These are phyloP conservation scores for Cervus canadensis DNA, from an alignment of 2,113 vertebrate species.

Conservation along the genomic window DNA sequence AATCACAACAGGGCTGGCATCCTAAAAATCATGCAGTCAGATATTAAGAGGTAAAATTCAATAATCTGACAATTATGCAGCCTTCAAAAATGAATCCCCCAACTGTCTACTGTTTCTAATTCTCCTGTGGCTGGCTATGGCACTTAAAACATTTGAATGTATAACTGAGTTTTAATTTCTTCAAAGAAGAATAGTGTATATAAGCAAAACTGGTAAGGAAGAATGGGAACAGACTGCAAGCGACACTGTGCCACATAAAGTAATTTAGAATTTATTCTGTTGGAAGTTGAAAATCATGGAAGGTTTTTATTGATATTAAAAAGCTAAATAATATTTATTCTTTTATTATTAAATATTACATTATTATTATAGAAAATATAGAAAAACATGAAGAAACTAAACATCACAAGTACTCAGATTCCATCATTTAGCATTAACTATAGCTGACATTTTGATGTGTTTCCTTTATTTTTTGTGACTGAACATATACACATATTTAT, in stretches of 20 bases:
- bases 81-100: not conserved
- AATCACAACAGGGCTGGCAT: conserved; percentile 91
- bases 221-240: not conserved
- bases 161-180: not conserved
- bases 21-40: conserved; percentile 79
- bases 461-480: not conserved
- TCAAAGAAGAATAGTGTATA: not conserved
- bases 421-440: conserved; percentile 22
- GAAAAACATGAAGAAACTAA: not conserved
- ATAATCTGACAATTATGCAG: not conserved
- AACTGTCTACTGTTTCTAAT: conserved; percentile 9
- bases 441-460: not conserved
- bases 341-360: not conserved
- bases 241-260: not conserved
- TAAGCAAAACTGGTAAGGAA: not conserved
- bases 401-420: not conserved
- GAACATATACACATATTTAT: not conserved
- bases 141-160: conserved; percentile 36
- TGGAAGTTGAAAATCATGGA: not conserved
- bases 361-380: not conserved
- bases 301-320: not conserved
- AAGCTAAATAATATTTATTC: not conserved
- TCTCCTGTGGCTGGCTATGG: not conserved
- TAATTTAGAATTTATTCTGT: not conserved
- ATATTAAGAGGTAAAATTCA: conserved; percentile 26